Conservation (phyloP, 1,140 invertebrate genomes). For the Brachionus plicatilis region DNA sequence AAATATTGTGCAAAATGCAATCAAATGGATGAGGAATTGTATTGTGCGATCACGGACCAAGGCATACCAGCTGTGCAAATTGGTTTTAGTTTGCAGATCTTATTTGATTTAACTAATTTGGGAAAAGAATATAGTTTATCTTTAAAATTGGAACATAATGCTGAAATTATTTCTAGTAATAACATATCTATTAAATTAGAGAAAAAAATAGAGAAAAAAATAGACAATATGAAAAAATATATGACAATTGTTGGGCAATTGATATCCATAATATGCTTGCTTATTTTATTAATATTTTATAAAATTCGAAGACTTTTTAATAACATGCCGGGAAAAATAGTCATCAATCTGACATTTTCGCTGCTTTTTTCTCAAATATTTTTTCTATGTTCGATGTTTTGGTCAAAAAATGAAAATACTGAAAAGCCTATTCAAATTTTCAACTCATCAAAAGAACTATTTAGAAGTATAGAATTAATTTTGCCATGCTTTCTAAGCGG, state of each 20-base stretch:
- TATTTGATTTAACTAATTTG: neutral
- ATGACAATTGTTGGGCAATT: neutral
- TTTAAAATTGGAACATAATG: neutral
- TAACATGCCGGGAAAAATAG: neutral
- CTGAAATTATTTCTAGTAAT: neutral
- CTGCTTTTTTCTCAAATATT: neutral
- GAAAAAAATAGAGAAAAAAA: neutral
- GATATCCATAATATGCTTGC: neutral
- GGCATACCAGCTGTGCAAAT: neutral
- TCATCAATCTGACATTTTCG: neutral
- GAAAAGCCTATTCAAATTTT: neutral
- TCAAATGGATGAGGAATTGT: neutral
- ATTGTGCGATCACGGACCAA: neutral
- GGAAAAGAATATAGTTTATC: neutral
- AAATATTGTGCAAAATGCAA: constrained; percentile 18
- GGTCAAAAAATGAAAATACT: neutral
- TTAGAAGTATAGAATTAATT: neutral
- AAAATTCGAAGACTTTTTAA: neutral
- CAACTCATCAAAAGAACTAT: neutral
- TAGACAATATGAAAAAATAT: neutral
- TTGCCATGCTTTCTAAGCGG: neutral
- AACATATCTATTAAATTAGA: neutral
- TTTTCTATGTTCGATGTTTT: neutral
- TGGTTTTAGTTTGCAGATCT: neutral
- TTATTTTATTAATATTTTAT: neutral